phyloP scores from a whole-genome alignment of 37 sponge, comb jelly and placozoan genomes.

The Beroe ovata region DNA sequence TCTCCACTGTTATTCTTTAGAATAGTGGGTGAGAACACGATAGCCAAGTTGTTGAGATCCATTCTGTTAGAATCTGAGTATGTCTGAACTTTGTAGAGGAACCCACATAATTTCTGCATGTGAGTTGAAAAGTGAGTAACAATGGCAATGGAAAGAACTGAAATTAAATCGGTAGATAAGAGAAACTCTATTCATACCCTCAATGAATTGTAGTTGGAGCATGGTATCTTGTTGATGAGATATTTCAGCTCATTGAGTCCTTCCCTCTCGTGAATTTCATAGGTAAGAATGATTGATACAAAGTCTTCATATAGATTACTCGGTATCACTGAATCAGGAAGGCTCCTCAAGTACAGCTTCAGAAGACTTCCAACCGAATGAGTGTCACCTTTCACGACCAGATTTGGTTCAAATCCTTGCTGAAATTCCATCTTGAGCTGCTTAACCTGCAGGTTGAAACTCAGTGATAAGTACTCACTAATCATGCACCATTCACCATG shows the following conservation, averaged over 20 bases:
- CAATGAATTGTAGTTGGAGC: constrained; percentile 4
- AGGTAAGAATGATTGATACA: constrained; percentile 43
- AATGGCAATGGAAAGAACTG: no score
- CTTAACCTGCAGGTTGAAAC: constrained; percentile 46
- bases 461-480: no score
- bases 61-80: constrained; percentile 26
- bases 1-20: constrained; percentile 51
- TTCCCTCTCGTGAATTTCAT: constrained; percentile 44
- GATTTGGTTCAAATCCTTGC: constrained; percentile 42
- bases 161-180: no score
- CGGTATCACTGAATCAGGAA: constrained; percentile 62
- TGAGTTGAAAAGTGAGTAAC: no score
- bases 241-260: constrained; percentile 44
- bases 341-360: constrained; percentile 39
- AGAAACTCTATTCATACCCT: constrained; percentile 2
- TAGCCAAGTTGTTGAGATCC: constrained; percentile 61
- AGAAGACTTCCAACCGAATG: constrained; percentile 39
- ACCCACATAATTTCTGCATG: constrained; percentile 55
- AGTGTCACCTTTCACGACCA: constrained; percentile 19
- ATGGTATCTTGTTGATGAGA: constrained; percentile 41
- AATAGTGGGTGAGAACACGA: constrained; percentile 58
- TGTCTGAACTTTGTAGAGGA: constrained; percentile 42
- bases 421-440: constrained; percentile 61
- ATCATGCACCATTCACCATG: no score
- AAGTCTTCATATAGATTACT: constrained; percentile 56